Evolutionary conservation across 1,140 invertebrate genomes (phyloP).

Genomic region (Calliopsis andreniformis): DNA sequence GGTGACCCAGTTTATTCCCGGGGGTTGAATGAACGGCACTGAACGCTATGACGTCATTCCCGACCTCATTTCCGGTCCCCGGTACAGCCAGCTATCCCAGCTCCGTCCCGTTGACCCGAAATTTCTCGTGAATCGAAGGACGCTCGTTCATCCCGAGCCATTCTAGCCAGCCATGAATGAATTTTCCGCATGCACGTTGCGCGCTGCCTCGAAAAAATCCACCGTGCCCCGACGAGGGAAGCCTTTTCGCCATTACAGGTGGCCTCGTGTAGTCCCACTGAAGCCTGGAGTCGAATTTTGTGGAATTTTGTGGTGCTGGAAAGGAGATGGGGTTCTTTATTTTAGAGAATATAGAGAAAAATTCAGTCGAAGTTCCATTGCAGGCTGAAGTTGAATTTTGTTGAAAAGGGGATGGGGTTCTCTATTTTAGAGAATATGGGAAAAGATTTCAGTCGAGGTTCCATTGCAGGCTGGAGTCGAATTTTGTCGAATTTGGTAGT

Average conservation of each 20-base stretch:
- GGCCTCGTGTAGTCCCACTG: no score
- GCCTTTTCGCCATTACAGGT: not conserved
- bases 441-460: not conserved
- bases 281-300: no score
- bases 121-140: conserved; percentile 75
- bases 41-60: conserved; percentile 73
- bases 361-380: no score
- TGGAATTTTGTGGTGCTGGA: no score
- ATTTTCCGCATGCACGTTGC: conserved; percentile 46
- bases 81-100: conserved; percentile 68
- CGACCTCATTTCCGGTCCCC: conserved; percentile 76
- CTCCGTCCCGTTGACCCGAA: conserved; percentile 71
- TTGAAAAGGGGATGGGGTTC: no score
- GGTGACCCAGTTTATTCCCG: conserved; percentile 71
- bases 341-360: no score
- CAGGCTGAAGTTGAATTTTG: no score
- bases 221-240: not conserved
- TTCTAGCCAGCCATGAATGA: conserved; percentile 59
- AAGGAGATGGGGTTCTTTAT: no score
- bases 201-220: conserved; percentile 4
- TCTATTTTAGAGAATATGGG: not conserved
- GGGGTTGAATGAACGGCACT: conserved; percentile 75
- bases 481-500: no score
- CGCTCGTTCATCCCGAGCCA: conserved; percentile 68
- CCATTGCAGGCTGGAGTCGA: no score